These are phyloP conservation scores for Smittia aterrima DNA, from an alignment of 2,888 invertebrate species.

Conservation along the genomic window DNA sequence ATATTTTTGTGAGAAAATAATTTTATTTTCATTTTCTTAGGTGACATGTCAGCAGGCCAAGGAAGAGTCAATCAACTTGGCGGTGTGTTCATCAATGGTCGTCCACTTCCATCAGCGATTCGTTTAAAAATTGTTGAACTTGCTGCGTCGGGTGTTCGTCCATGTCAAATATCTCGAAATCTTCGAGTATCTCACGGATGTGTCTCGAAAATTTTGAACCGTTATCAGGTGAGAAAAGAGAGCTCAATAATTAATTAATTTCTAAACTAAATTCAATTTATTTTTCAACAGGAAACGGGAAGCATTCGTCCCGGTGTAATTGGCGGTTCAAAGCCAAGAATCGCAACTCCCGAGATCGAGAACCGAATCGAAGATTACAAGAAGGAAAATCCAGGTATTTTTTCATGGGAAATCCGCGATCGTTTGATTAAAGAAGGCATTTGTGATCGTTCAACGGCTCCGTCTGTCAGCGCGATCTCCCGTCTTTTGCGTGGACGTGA, in stretches of 20 bases:
- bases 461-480: slow-evolving; percentile 81
- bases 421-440: slow-evolving; percentile 77
- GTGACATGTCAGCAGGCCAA: slow-evolving; percentile 64
- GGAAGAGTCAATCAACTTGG: slow-evolving; percentile 96
- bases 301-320: slow-evolving; percentile 93
- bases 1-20: too few species aligned
- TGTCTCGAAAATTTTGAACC: slow-evolving; percentile 93
- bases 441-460: slow-evolving; percentile 57
- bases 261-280: too few species aligned
- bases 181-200: slow-evolving; percentile 95
- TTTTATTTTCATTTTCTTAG: too few species aligned
- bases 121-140: slow-evolving; percentile 94
- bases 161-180: slow-evolving; percentile 94
- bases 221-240: slow-evolving; percentile 95
- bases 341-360: slow-evolving; percentile 92
- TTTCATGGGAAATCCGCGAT: slow-evolving; percentile 93
- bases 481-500: slow-evolving; percentile 69
- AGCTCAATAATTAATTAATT: too few species aligned
- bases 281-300: slow-evolving; percentile 94
- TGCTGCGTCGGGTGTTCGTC: slow-evolving; percentile 90
- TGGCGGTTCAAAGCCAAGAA: slow-evolving; percentile 90
- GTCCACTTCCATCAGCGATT: slow-evolving; percentile 90
- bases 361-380: slow-evolving; percentile 86
- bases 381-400: slow-evolving; percentile 88
- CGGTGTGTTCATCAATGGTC: slow-evolving; percentile 95